Conservation (phyloP, 2,113 vertebrate genomes). For the Turdus rufiventris region DNA sequence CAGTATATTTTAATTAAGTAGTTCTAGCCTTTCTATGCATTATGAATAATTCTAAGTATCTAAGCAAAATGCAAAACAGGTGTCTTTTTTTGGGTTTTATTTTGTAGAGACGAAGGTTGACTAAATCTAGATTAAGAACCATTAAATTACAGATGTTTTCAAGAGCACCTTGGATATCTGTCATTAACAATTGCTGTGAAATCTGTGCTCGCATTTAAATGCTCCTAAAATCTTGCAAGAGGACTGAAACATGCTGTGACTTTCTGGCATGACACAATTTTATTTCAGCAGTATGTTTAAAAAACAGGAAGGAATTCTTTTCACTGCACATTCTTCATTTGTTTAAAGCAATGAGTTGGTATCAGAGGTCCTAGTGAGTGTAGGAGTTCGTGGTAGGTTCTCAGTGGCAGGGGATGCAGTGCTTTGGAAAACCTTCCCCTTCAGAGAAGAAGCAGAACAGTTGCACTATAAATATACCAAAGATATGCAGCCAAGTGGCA, state of each 20-base stretch:
- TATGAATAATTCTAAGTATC: not conserved
- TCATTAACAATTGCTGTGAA: not conserved
- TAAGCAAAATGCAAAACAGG: constrained; percentile 15
- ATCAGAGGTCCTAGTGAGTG: not conserved
- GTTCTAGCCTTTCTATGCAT: constrained; percentile 36
- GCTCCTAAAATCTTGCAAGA: not conserved
- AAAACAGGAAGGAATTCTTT: not conserved
- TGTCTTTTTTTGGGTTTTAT: not conserved
- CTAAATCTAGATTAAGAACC: not conserved
- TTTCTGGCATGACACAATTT: not conserved
- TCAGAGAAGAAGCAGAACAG: not conserved
- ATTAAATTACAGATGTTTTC: not conserved
- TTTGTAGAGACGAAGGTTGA: not conserved
- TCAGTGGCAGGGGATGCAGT: not conserved
- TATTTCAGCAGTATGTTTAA: not conserved
- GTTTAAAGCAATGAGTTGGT: not conserved
- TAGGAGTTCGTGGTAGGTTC: not conserved
- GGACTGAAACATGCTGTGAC: not conserved
- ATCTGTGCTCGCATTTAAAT: not conserved
- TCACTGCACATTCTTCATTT: not conserved
- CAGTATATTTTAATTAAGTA: constrained; percentile 21
- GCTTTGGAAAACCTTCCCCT: not conserved
- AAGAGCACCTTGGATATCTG: not conserved
- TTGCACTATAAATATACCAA: constrained; percentile 58
- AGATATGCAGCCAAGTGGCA: constrained; percentile 36